phyloP scores from a whole-genome alignment of 2,113 vertebrate species.

The Nycticorax nycticorax region DNA sequence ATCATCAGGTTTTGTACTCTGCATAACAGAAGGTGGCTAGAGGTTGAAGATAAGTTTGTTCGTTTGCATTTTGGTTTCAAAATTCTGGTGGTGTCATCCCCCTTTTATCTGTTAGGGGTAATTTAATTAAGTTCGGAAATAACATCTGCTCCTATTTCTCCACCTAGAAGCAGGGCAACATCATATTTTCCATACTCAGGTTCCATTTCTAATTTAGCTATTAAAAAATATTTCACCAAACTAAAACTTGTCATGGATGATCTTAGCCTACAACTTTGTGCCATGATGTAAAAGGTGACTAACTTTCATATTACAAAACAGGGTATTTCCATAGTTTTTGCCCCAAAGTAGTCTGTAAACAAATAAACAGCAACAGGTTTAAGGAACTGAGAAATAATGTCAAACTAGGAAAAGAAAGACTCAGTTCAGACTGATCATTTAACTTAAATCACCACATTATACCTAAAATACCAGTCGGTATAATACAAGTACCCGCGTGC shows the following conservation, averaged over 20 bases:
- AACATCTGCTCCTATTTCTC: background rate
- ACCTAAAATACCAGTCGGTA: background rate
- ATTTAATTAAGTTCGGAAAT: background rate
- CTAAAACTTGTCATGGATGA: background rate
- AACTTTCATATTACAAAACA: background rate
- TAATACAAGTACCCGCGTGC: background rate
- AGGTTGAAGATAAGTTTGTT: background rate
- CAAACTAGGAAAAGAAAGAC: background rate
- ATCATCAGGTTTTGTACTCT: background rate
- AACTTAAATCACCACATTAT: background rate
- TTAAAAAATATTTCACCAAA: background rate
- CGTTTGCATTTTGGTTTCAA: background rate
- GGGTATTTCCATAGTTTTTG: background rate
- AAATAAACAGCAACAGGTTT: slow-evolving; percentile 33
- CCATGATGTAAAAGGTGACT: background rate
- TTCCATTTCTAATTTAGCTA: background rate
- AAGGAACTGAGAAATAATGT: background rate
- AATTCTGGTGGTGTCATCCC: background rate
- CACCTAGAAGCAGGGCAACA: background rate
- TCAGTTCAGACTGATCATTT: background rate
- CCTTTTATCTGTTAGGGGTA: background rate
- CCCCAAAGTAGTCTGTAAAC: background rate
- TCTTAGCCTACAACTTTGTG: background rate
- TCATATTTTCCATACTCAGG: background rate
- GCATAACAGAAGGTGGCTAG: background rate